Evolutionary conservation across 2,113 vertebrate genomes (phyloP), one percentile per base, ranked within the genome.

Genomic region (Sciurus niger): DNA sequence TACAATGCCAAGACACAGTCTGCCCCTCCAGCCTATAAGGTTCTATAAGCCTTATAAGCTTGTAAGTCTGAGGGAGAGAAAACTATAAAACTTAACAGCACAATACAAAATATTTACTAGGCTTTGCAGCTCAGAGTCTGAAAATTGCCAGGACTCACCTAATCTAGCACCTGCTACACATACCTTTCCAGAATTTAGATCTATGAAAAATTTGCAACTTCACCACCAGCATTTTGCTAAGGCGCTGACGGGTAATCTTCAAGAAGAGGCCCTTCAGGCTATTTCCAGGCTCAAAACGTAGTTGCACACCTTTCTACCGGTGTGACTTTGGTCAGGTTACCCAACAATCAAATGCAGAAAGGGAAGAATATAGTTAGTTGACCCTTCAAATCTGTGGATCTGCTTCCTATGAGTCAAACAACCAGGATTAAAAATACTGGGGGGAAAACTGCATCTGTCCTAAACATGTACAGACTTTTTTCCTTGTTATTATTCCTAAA

Each of bases 91-190:
- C 53, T 55, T 86, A 46, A 92, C 14, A 83, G 72, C 25, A 84
- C 43, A 91, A 76, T 79, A 70, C 30, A 88, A 84, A 97, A 77
- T 85, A 51, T 90, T 68, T 65, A 60, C 58, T 89, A 58, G 65
- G 89, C 87, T 90, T 74, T 30, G 22, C 92, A 85, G 51, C 32
- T 34, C 46, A 48, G 74, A 13, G 28, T 46, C 58, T 80, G 20
- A 90, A 87, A 85, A 74, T 51, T 34, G 60, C 30, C 28, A 68
- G 73, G 5, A 67, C 53, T 89, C 77, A 82, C n/a, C 77, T 90
- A 58, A 51, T 80, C n/a, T 63, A 93, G 67, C n/a, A 74, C n/a
- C 48, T 76, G 30, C 43, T 89, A 7, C 28, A 28, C 25, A 12
- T 32, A 68, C 63, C 86, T 95, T 77, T 84, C 82, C 60, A 48